Conservation (phyloP, 2,888 invertebrate genomes). For the Aphidius colemani region DNA sequence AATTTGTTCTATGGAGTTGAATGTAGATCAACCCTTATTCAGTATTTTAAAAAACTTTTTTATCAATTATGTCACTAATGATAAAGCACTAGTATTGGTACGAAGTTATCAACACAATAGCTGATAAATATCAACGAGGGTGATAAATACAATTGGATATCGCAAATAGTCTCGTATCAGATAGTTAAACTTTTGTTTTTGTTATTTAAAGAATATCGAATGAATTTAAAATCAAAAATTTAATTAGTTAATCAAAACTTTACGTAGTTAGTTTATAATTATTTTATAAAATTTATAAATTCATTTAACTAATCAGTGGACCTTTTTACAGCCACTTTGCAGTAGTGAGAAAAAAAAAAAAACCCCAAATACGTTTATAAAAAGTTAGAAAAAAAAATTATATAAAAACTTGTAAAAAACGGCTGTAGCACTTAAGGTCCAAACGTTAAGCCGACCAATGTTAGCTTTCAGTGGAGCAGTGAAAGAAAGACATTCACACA, state of each 20-base stretch:
- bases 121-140: not conserved
- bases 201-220: not conserved
- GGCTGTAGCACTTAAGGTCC: conserved; percentile 23
- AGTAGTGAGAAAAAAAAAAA: too few species aligned
- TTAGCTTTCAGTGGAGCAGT: conserved; percentile 21
- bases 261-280: too few species aligned
- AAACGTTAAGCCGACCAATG: conserved; percentile 25
- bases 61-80: too few species aligned
- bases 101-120: not conserved
- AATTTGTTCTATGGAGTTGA: too few species aligned
- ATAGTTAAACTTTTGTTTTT: not conserved
- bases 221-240: too few species aligned
- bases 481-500: conserved; percentile 1
- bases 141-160: not conserved
- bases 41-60: too few species aligned
- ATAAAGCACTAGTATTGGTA: too few species aligned
- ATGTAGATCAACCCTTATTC: too few species aligned
- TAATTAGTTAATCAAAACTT: too few species aligned
- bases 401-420: conserved; percentile 32
- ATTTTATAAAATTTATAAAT: too few species aligned
- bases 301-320: too few species aligned
- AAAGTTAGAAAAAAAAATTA: conserved; percentile 1
- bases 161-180: not conserved
- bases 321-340: too few species aligned
- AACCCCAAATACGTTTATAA: not conserved